Evolutionary conservation across 2,797 vertebrate species (phyloP).

Genomic region (Micromesistius poutassou): DNA sequence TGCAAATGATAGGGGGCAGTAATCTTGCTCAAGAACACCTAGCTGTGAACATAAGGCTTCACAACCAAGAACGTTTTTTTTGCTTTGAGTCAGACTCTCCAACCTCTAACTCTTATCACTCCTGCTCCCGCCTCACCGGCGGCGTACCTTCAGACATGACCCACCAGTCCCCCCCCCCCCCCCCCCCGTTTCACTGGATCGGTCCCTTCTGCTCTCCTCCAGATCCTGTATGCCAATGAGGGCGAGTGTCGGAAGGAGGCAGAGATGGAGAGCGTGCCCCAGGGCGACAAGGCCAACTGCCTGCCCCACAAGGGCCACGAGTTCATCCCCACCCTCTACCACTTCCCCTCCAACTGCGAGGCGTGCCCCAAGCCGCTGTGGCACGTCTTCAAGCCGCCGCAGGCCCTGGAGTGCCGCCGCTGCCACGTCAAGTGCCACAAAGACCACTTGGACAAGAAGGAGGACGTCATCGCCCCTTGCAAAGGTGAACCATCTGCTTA

Average conservation of each 20-base stretch:
- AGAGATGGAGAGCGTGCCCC: conserved; percentile 86
- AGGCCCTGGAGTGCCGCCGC: conserved; percentile 93
- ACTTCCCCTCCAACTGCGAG: conserved; percentile 98
- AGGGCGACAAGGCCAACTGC: conserved; percentile 92
- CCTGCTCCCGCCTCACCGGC: too few relatives aligned
- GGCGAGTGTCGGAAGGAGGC: conserved; percentile 96
- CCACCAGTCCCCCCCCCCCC: too few relatives aligned
- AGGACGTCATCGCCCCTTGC: conserved; percentile 95
- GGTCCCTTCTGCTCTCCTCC: background rate
- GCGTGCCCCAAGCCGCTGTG: conserved; percentile 97
- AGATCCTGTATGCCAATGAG: conserved; percentile 99
- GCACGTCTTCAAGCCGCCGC: conserved; percentile 97
- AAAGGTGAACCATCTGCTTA: conserved; percentile 78
- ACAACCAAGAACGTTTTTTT: background rate
- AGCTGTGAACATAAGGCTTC: background rate
- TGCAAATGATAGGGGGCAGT: background rate
- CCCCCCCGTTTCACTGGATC: too few relatives aligned
- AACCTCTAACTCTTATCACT: background rate
- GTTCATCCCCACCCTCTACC: conserved; percentile 98
- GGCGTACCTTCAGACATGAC: too few relatives aligned
- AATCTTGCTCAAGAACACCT: background rate
- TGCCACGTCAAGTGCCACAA: conserved; percentile 99
- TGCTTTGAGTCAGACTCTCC: background rate
- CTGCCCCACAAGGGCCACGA: conserved; percentile 97
- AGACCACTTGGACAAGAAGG: conserved; percentile 98